Percentiles rank a stretch among this genome's conserved stretches.
These are phyloP conservation scores for Colius striatus DNA, from an alignment of 2,113 vertebrate genomes.

Conservation along the genomic window DNA sequence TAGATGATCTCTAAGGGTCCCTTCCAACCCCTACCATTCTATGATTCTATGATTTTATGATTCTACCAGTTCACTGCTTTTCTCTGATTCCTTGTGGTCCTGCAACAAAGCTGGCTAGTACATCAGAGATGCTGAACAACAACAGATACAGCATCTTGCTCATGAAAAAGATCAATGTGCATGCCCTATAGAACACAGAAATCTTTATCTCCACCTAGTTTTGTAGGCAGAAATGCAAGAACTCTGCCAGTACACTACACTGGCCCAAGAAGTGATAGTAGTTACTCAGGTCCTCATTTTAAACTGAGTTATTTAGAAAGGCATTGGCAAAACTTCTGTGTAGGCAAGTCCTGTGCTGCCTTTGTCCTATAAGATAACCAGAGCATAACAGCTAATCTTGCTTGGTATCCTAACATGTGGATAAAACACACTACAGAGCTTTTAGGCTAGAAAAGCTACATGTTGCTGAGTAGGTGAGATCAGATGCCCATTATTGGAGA, in stretches of 20 bases:
- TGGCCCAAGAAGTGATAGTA: neutral
- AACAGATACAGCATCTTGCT: neutral
- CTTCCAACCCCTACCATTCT: no score
- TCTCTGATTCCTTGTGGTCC: neutral
- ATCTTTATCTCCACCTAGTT: neutral
- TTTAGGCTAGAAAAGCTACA: neutral
- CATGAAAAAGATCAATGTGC: accelerated
- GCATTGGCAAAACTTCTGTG: neutral
- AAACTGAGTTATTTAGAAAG: neutral
- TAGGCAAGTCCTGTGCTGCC: neutral
- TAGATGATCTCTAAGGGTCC: no score
- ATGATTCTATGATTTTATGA: no score
- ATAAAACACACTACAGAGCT: neutral
- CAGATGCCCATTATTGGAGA: neutral
- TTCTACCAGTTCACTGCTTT: neutral
- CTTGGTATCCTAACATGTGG: neutral
- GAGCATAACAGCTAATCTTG: neutral
- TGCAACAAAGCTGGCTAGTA: neutral
- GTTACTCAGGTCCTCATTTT: neutral
- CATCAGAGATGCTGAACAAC: neutral
- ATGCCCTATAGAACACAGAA: neutral
- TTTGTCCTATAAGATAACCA: neutral
- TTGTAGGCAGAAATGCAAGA: neutral
- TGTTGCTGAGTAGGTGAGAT: neutral
- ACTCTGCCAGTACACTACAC: neutral